These are phyloP conservation scores for Catamblyrhynchus diadema DNA, from an alignment of 2,797 vertebrate genomes.

Conservation along the genomic window DNA sequence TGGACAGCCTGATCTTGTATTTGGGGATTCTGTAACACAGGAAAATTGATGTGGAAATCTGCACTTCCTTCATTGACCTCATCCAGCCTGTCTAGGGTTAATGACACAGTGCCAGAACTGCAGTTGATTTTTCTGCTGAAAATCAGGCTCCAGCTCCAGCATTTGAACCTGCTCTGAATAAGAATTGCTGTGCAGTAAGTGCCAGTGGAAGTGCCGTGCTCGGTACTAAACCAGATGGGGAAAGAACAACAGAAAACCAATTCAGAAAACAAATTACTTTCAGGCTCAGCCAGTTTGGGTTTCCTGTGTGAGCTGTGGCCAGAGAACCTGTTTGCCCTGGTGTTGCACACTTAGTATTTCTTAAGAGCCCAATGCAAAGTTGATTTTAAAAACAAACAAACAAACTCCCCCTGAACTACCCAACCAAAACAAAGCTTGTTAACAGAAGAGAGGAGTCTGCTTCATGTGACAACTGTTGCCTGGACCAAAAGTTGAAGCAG, in stretches of 20 bases:
- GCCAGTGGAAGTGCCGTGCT: background rate
- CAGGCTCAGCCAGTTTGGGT: conserved; percentile 10
- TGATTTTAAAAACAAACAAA: conserved; percentile 32
- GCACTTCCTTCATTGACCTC: background rate
- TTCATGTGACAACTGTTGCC: background rate
- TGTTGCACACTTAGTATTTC: background rate
- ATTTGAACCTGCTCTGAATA: background rate
- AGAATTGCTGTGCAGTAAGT: background rate
- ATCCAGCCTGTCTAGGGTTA: background rate
- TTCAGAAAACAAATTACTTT: background rate
- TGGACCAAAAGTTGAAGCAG: background rate
- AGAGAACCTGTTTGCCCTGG: conserved; percentile 30
- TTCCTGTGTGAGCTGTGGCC: background rate
- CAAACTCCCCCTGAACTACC: background rate
- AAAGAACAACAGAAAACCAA: background rate
- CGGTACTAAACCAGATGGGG: background rate
- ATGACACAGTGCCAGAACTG: background rate
- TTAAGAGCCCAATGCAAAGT: background rate
- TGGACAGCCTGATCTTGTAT: background rate
- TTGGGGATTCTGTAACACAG: background rate
- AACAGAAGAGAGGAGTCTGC: background rate
- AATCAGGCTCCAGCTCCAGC: background rate
- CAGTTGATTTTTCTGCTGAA: background rate
- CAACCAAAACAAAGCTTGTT: background rate
- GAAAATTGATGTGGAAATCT: background rate